Evolutionary conservation across 2,797 vertebrate genomes (phyloP).

Genomic region (Staurois parvus): DNA sequence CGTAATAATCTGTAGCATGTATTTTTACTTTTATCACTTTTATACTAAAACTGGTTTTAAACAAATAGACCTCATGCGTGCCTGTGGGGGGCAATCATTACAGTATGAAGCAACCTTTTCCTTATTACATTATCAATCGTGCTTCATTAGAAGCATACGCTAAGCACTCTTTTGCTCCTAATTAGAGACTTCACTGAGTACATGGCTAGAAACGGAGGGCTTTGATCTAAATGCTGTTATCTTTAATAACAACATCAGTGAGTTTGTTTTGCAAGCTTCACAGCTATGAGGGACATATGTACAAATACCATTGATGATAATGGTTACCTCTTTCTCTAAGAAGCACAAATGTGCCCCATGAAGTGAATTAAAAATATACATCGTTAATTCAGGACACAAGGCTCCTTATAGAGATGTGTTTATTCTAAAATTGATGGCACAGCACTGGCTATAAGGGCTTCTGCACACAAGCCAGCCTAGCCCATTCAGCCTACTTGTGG

Average conservation of each 20-base stretch:
- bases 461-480: too few relatives aligned
- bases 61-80: not conserved
- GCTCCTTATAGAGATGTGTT: not conserved
- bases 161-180: conserved; percentile 13
- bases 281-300: not conserved
- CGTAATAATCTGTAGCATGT: too few relatives aligned
- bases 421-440: not conserved
- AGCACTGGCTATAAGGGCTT: not conserved
- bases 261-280: conserved; percentile 17
- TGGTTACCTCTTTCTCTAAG: not conserved
- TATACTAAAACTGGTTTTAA: not conserved
- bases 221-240: conserved; percentile 48
- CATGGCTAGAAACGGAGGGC: conserved; percentile 7
- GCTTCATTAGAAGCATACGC: conserved; percentile 34
- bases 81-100: conserved; percentile 29
- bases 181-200: conserved; percentile 34
- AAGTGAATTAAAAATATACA: not conserved
- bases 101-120: conserved; percentile 14
- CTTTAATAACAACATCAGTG: conserved; percentile 9
- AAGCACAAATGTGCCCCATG: not conserved
- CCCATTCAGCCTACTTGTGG: too few relatives aligned
- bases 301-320: not conserved
- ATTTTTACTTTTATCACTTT: not conserved
- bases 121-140: conserved; percentile 29
- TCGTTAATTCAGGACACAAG: not conserved